These are phyloP conservation scores for Urocyon cinereoargenteus DNA, from an alignment of 2,797 vertebrate genomes.

Conservation along the genomic window DNA sequence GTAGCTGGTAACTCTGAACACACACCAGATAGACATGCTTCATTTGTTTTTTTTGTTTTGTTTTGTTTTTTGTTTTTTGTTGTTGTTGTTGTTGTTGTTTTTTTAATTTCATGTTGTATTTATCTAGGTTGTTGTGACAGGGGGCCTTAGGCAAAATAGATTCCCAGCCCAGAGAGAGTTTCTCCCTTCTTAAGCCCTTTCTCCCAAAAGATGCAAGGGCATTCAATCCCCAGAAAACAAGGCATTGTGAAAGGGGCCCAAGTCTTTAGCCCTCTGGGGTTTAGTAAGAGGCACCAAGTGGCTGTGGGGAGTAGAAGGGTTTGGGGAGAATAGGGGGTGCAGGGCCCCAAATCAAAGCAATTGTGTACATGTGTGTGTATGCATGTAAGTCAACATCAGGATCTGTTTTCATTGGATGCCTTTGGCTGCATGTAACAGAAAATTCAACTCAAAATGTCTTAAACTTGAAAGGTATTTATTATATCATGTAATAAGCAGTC, in stretches of 20 bases:
- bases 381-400: not conserved
- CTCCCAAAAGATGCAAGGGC: not conserved
- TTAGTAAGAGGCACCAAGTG: not conserved
- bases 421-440: not conserved
- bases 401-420: not conserved
- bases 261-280: too few species aligned
- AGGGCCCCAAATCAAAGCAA: not conserved
- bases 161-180: not conserved
- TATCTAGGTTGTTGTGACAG: not conserved
- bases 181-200: not conserved
- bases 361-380: not conserved
- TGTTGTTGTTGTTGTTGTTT: too few species aligned
- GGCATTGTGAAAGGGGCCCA: not conserved
- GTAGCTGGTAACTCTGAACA: not conserved
- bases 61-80: too few species aligned
- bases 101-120: not conserved
- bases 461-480: not conserved
- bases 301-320: not conserved
- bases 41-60: not conserved
- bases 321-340: not conserved
- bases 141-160: not conserved
- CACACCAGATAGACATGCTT: not conserved
- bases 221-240: not conserved
- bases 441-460: slow-evolving; percentile 5
- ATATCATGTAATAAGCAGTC: not conserved